phyloP scores from a whole-genome alignment of 2,797 vertebrate genomes.

The Tinamus major region DNA sequence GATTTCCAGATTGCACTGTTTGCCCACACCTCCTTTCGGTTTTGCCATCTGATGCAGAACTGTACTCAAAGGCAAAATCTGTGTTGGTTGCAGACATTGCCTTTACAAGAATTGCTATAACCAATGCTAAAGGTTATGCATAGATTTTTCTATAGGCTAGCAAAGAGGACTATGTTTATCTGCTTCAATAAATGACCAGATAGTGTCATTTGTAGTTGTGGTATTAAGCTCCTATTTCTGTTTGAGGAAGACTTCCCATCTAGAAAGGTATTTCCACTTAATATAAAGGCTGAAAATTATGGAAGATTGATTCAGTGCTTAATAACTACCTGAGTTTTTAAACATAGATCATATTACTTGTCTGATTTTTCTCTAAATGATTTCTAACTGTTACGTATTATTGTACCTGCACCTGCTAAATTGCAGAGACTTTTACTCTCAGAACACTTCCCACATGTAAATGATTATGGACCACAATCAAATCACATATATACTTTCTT shows the following conservation, averaged over 20 bases:
- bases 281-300: neutral
- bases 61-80: neutral
- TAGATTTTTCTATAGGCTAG: neutral
- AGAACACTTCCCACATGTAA: neutral
- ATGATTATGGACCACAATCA: neutral
- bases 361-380: neutral
- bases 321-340: neutral
- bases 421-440: neutral
- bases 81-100: neutral
- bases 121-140: neutral
- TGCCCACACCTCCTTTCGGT: neutral
- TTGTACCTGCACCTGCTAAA: neutral
- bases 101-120: neutral
- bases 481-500: neutral
- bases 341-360: neutral
- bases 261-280: neutral
- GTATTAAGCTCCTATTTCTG: neutral
- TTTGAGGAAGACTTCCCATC: neutral
- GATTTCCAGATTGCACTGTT: neutral
- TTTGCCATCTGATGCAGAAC: neutral
- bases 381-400: neutral
- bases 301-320: neutral
- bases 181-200: neutral
- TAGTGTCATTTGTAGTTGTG: neutral
- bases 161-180: neutral